Base-by-base conservation (phyloP, 2,888 invertebrate genomes). In the Craniophora ligustri region DNA sequence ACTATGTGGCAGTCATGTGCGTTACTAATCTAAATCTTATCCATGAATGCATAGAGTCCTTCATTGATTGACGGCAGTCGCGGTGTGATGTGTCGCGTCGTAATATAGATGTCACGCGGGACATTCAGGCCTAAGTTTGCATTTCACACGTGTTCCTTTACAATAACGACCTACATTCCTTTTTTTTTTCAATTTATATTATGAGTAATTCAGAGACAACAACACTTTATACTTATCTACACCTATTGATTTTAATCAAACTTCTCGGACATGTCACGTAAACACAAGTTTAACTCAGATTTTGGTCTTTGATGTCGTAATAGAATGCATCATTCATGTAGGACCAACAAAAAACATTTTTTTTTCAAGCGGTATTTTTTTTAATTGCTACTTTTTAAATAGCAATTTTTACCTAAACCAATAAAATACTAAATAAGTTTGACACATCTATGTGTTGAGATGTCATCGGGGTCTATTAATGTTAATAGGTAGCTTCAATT, bases 71-170 rank as follows among this genome's bases (percentile, higher is more conserved):
- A 62, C 49, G 47, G 30, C 14, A 36, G 19, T 35, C n/a, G 30
- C 15, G 36, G 18, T 35, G n/a, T 50, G 57, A 48, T 62, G 47
- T 41, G 58, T 30, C 59, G 36, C 59, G 57, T 34, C 13, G 74
- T 86, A 85, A 91, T 90, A 85, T 78, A 91, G 90, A 88, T 84
- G 85, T 91, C 86, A 86, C 14, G 38, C 68, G 51, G 72, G 61
- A 72, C 62, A 62, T 72, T 64, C 61, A 62, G 62, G 49, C 47
- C 47, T 60, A 55, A 81, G 89, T 92, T 92, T 92, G 86, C 85
- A 70, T 91, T 92, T 91, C 92, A 88, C 92, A 91, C 87, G 85
- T 73, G 75, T 61, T 62, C 58, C 42, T 34, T 19, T 30, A 68
- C 58, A 66, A 53, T 61, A 57, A 56, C 81, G 80, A 80, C 85